Evolutionary conservation across 2,888 invertebrate species (phyloP), one percentile per base, ranked within the genome.

Genomic region (Junonia oenone): DNA sequence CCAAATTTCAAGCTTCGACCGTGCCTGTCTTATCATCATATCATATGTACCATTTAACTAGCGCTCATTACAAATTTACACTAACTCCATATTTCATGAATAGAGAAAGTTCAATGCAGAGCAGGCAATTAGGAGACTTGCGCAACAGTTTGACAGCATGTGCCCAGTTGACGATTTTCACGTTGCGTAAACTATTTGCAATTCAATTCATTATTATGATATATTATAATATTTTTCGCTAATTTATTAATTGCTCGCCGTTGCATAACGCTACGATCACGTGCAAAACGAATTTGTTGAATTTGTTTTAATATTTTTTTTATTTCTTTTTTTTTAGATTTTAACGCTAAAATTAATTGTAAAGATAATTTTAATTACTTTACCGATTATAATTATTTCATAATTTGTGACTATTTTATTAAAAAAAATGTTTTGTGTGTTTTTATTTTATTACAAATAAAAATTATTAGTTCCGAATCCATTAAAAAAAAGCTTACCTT

Each of bases 31-130:
- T n/a, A n/a, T n/a, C n/a, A n/a, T n/a, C n/a, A n/a, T n/a, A n/a
- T n/a, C n/a, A n/a, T n/a, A n/a, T n/a, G n/a, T 31, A 14, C 37
- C 11, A 29, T 11, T 11, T 11, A 29, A 8, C 11, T n/a, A n/a
- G 13, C 35, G 14, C 6, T 29, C 35, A 13, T 2, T 14, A 6
- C 2, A 22, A 22, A 37, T 37, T 14, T 14, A 15, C 15, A 37
- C 37, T 14, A 15, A 37, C 37, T 15, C 9, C 37, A 56, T 33
- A 35, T 48, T 45, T 49, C 49, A 38, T 35, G 43, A 49, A 49
- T 15, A 33, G 54, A 54, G 57, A 57, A 54, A 57, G 54, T 52
- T 38, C 19, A 22, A 45, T 29, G 49, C 49, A 49, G 49, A 50
- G 40, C 38, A 46, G 26, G 26, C 45, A 46, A 54, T 50, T 54